These are phyloP conservation scores for Dicaeum eximium DNA, from an alignment of 2,113 vertebrate species.

Conservation along the genomic window DNA sequence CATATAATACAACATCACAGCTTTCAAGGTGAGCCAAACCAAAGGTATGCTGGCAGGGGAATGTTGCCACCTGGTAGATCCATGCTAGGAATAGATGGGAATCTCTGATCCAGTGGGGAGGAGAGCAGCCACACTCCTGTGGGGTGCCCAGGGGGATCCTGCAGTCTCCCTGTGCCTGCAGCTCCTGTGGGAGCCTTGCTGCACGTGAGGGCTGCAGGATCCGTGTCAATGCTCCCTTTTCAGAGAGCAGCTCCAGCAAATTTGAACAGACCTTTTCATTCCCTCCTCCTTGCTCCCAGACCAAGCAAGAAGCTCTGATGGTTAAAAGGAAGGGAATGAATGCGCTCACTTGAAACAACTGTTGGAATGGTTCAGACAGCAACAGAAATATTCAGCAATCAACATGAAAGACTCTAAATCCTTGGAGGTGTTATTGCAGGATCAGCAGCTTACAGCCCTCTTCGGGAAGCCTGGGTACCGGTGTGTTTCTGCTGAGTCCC, in stretches of 20 bases:
- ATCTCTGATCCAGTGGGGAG: not conserved
- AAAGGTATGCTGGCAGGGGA: slow-evolving; percentile 55
- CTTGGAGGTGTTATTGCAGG: slow-evolving; percentile 38
- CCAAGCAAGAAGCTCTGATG: slow-evolving; percentile 46
- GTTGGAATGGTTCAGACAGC: slow-evolving; percentile 28
- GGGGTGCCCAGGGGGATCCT: slow-evolving; percentile 12
- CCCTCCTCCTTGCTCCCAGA: not conserved
- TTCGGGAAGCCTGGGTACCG: not conserved
- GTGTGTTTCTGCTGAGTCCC: not conserved
- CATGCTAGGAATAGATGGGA: slow-evolving; percentile 39
- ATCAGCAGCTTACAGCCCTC: slow-evolving; percentile 39
- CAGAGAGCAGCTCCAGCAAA: slow-evolving; percentile 22
- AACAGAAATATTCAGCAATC: slow-evolving; percentile 44
- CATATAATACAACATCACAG: slow-evolving; percentile 52
- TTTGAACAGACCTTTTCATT: slow-evolving; percentile 64
- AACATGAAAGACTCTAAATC: slow-evolving; percentile 44
- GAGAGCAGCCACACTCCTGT: not conserved
- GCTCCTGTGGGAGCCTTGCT: not conserved
- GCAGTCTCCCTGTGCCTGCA: not conserved
- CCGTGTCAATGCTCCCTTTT: slow-evolving; percentile 55
- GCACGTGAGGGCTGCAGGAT: not conserved
- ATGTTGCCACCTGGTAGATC: slow-evolving; percentile 49
- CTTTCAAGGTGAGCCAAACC: slow-evolving; percentile 63
- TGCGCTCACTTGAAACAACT: slow-evolving; percentile 32
- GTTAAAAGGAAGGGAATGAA: slow-evolving; percentile 45